These are phyloP conservation scores for Pseudomyrmex cubaensis DNA, from an alignment of 1,140 invertebrate genomes.

Conservation along the genomic window DNA sequence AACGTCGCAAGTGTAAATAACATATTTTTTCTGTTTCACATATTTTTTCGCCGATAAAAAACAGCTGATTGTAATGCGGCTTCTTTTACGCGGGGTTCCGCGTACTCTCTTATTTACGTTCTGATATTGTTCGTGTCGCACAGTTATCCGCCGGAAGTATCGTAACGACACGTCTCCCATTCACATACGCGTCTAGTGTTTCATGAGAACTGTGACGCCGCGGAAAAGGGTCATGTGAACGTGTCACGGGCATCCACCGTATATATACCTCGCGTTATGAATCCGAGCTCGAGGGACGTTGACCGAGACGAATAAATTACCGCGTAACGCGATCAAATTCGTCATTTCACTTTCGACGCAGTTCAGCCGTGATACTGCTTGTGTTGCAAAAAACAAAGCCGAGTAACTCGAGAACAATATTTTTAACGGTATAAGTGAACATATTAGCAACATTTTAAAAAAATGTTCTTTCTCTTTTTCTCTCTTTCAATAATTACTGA, in stretches of 20 bases:
- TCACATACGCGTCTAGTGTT: slow-evolving; percentile 81
- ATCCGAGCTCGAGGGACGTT: slow-evolving; percentile 81
- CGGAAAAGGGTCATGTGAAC: slow-evolving; percentile 84
- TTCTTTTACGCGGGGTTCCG: slow-evolving; percentile 36
- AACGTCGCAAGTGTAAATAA: not conserved
- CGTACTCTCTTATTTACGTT: slow-evolving; percentile 65
- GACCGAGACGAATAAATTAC: slow-evolving; percentile 74
- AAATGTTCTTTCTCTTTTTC: not conserved
- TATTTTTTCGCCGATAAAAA: slow-evolving; percentile 24
- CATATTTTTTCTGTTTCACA: not conserved
- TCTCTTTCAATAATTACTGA: no score
- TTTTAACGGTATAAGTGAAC: not conserved
- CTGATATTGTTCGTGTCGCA: slow-evolving; percentile 76
- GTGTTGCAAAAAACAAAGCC: slow-evolving; percentile 31
- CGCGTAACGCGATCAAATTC: slow-evolving; percentile 48
- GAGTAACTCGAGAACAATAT: slow-evolving; percentile 10
- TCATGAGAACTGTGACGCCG: slow-evolving; percentile 84
- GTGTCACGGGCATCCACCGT: slow-evolving; percentile 81
- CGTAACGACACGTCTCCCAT: slow-evolving; percentile 83
- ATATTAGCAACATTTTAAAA: not conserved
- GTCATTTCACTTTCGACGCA: slow-evolving; percentile 49
- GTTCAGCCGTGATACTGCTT: not conserved
- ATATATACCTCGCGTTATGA: slow-evolving; percentile 76
- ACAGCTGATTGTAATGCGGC: slow-evolving; percentile 6
- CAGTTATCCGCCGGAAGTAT: slow-evolving; percentile 83